phyloP scores from a whole-genome alignment of 2,797 vertebrate genomes.

The Alca torda region DNA sequence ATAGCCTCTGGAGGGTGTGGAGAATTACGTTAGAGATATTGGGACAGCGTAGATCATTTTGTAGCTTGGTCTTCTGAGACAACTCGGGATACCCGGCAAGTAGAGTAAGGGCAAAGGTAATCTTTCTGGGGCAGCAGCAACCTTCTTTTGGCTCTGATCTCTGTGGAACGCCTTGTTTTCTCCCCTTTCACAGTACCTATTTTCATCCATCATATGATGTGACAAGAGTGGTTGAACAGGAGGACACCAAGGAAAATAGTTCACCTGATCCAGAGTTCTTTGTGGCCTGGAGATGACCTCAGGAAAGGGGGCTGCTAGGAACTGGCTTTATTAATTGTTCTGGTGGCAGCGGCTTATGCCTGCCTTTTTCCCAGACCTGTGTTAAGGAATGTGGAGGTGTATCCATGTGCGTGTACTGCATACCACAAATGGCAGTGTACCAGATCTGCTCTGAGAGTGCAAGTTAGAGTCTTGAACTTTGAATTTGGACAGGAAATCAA shows the following conservation, averaged over 20 bases:
- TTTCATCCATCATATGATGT: not conserved
- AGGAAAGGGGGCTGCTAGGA: not conserved
- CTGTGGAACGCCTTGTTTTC: not conserved
- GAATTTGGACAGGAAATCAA: not conserved
- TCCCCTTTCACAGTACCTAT: not conserved
- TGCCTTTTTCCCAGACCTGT: not conserved
- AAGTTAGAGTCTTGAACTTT: not conserved
- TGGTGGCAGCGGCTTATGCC: not conserved
- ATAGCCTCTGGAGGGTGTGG: not conserved
- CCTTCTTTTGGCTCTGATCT: not conserved
- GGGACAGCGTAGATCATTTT: not conserved
- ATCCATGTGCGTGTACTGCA: fast-evolving
- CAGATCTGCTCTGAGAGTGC: not conserved
- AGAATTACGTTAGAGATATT: fast-evolving
- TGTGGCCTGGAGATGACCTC: not conserved
- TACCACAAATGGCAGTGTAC: fast-evolving
- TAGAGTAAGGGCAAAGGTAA: not conserved
- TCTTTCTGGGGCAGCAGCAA: not conserved
- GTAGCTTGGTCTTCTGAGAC: not conserved
- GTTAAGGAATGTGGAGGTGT: fast-evolving
- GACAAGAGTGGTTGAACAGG: not conserved
- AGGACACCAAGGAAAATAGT: not conserved
- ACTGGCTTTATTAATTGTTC: not conserved
- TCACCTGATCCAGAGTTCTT: not conserved
- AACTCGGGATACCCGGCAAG: not conserved